These are phyloP conservation scores for Meganola albula DNA, from an alignment of 2,888 invertebrate genomes.

Conservation along the genomic window DNA sequence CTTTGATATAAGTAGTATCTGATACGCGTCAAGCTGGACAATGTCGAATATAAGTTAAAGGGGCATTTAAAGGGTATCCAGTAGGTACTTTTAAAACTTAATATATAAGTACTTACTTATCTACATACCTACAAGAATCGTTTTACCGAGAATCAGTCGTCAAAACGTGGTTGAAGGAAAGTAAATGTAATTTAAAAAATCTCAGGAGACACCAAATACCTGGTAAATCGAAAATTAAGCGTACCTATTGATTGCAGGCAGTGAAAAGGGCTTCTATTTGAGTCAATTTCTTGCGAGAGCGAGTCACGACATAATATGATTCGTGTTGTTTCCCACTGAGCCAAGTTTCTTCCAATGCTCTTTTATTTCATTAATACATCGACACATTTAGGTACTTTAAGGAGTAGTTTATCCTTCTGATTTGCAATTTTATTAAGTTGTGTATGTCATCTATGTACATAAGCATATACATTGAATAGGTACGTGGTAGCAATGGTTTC, in stretches of 20 bases:
- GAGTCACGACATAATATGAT: slow-evolving; percentile 42
- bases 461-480: too few species aligned
- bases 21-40: slow-evolving; percentile 32
- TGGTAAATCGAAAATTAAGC: slow-evolving; percentile 8
- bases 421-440: too few species aligned
- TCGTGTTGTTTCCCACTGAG: slow-evolving; percentile 46
- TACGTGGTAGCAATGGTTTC: too few species aligned
- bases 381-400: too few species aligned
- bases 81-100: slow-evolving; percentile 1
- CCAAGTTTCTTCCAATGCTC: slow-evolving; percentile 25
- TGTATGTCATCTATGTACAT: too few species aligned
- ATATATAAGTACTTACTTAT: neutral
- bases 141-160: neutral
- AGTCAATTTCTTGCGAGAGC: slow-evolving; percentile 27
- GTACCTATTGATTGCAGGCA: slow-evolving; percentile 17
- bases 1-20: slow-evolving; percentile 26
- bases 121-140: neutral
- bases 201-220: neutral
- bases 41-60: slow-evolving; percentile 59
- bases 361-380: slow-evolving; percentile 9
- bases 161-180: too few species aligned
- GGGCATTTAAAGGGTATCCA: slow-evolving; percentile 46
- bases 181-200: neutral
- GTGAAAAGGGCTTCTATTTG: slow-evolving; percentile 27
- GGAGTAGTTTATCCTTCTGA: too few species aligned